Evolutionary conservation across 2,113 vertebrate genomes (phyloP), one percentile per base, ranked within the genome.

Genomic region (Lycocorax pyrrhopterus): DNA sequence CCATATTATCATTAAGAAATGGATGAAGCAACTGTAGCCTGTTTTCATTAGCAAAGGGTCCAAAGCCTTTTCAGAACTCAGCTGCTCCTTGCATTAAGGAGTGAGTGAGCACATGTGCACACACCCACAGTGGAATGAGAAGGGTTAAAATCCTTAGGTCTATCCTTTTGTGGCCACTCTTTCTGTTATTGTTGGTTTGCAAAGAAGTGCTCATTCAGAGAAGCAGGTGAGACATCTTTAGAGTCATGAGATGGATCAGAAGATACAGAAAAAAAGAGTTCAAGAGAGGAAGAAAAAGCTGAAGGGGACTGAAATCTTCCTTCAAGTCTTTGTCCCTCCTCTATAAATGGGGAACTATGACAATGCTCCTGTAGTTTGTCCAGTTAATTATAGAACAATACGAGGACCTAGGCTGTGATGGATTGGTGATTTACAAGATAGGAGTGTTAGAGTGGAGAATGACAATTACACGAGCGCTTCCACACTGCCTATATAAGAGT

Each of bases 371-470:
- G 92, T 76, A 88, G 93, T 97, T 98, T 98, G 97, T 95, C 92
- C 93, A 97, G 98, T 98, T 97, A 97, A 97, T 98, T 97, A 96
- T 80, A 96, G 98, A 96, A 98, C 98, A 98, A 98, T 98, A 97
- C 85, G 3, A 97, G 97, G 97, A 94, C 83, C 71, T 96, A 52
- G 73, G 96, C 96, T 79, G 87, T 99, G 98, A 99, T 98, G 97
- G 98, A 99, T 99, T 96, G 96, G 94, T 79, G 96, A 97, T 97
- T 97, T 97, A 98, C 98, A 96, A 98, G 98, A 97, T 98, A 98
- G 97, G 97, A 94, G 93, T 97, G 84, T 59, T 84, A 98, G 98
- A 97, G 97, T 56, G 94, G 93, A 96, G 97, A 96, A 97, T 93
- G 90, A 95, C 75, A 93, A 95, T 97, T 93, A 96, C 88, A 93